Base-by-base conservation (phyloP, 2,888 invertebrate species). In the Drosophila ustulata region DNA sequence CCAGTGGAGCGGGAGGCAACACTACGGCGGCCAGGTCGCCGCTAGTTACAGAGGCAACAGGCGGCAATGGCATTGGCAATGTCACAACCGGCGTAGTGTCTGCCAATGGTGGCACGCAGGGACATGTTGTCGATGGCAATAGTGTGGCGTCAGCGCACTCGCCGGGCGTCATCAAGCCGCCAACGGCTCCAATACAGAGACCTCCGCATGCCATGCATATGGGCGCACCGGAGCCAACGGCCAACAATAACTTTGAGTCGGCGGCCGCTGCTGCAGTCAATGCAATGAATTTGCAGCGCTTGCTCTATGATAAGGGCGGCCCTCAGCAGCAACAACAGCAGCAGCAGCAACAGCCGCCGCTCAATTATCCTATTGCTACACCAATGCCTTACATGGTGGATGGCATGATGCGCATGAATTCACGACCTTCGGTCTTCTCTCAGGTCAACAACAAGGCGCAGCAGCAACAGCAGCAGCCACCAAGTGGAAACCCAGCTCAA, bases 341-440 rank as follows among this genome's bases (percentile, higher is more conserved):
- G 18, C 63, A 69, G 1, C 67, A 82, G 18, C 63, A 69, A 0
- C 66, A 46, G 18, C 74, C 82, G 39, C 87, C 86, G 64, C 82
- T 91, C 49, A 91, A 88, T 56, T 91, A 84, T 58, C 81, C 85
- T 4, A 82, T 91, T 70, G 91, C 91, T 49, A 80, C 86, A 1
- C 32, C 65, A 7, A 53, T 71, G n/a, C 64, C 77, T 8, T 83
- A 78, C 41, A 68, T 81, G 68, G 68, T 63, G 49, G 73, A 82
- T 63, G 77, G 80, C 34, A 94, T 94, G 93, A 95, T 95, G 43
- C 94, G 96, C 61, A 93, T 97, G 43, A 97, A 97, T 92, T 96
- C 96, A 0, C 95, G 96, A 80, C 96, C 96, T 4, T 96, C 96
- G 0, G 96, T 96, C 86, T 97, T 96, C 90, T 94, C 95, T 0